phyloP scores from a whole-genome alignment of 2,113 vertebrate species.

The Turnix velox region DNA sequence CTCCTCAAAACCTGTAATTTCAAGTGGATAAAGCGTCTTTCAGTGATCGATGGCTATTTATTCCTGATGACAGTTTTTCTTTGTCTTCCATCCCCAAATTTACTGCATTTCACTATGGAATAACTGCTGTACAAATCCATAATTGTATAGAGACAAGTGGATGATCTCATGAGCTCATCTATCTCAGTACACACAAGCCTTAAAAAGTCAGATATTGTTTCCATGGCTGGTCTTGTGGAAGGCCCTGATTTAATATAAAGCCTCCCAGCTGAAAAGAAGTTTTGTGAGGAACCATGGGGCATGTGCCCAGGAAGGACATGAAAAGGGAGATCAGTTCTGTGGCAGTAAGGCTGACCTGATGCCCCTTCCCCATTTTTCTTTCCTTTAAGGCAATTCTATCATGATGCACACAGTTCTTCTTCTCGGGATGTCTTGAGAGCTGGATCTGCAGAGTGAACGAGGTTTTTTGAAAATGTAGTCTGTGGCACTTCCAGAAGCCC shows the following conservation, averaged over 20 bases:
- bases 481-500: neutral
- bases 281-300: neutral
- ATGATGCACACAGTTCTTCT: neutral
- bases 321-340: neutral
- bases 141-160: neutral
- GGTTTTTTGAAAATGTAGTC: neutral
- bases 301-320: neutral
- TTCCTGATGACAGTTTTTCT: neutral
- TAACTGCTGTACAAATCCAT: neutral
- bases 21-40: neutral
- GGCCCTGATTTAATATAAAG: neutral
- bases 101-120: neutral
- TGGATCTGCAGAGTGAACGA: neutral
- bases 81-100: neutral
- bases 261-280: neutral
- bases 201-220: neutral
- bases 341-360: neutral
- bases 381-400: neutral
- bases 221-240: neutral
- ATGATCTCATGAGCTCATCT: neutral
- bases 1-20: neutral
- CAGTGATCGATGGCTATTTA: neutral
- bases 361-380: neutral
- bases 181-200: neutral
- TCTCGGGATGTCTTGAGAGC: constrained; percentile 47